A percentile compares a stretch with the other conserved stretches of the same genome.
Evolutionary conservation across 2,888 invertebrate species (phyloP).

Genomic region (Volucella zonaria): DNA sequence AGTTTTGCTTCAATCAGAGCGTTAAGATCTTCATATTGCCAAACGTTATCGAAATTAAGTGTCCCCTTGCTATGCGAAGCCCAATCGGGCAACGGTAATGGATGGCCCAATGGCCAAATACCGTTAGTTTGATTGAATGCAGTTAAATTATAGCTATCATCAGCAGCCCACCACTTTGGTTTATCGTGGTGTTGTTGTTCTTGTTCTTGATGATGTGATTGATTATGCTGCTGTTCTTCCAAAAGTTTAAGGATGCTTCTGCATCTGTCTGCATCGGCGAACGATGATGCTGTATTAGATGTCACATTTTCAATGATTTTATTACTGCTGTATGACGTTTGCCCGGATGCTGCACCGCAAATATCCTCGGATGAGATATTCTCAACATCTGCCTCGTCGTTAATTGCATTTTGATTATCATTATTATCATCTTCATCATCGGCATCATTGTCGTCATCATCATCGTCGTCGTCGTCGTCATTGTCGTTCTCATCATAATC

Average conservation of each 20-base stretch:
- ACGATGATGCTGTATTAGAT: conserved; percentile 77
- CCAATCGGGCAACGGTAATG: conserved; percentile 91
- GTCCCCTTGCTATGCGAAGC: conserved; percentile 83
- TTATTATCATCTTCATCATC: conserved; percentile 40
- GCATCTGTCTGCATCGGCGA: conserved; percentile 77
- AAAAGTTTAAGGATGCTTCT: conserved; percentile 78
- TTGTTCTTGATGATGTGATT: conserved; percentile 64
- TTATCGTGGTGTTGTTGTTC: conserved; percentile 67
- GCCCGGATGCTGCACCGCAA: conserved; percentile 62
- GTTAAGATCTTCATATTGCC: conserved; percentile 90
- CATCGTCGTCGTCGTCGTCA: conserved; percentile 73
- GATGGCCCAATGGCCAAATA: conserved; percentile 87
- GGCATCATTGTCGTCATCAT: conserved; percentile 67
- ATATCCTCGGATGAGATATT: conserved; percentile 55
- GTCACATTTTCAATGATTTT: conserved; percentile 78
- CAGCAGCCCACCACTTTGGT: conserved; percentile 78
- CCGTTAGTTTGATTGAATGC: conserved; percentile 83
- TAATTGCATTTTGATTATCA: conserved; percentile 60
- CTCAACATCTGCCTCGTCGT: conserved; percentile 58
- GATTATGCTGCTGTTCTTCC: conserved; percentile 77
- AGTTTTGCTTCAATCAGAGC: conserved; percentile 90
- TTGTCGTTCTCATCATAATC: conserved; percentile 78
- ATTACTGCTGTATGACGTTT: conserved; percentile 62
- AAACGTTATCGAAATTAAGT: conserved; percentile 81
- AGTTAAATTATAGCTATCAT: conserved; percentile 81